phyloP scores from a whole-genome alignment of 2,113 vertebrate species.

The Calidris pygmaea region DNA sequence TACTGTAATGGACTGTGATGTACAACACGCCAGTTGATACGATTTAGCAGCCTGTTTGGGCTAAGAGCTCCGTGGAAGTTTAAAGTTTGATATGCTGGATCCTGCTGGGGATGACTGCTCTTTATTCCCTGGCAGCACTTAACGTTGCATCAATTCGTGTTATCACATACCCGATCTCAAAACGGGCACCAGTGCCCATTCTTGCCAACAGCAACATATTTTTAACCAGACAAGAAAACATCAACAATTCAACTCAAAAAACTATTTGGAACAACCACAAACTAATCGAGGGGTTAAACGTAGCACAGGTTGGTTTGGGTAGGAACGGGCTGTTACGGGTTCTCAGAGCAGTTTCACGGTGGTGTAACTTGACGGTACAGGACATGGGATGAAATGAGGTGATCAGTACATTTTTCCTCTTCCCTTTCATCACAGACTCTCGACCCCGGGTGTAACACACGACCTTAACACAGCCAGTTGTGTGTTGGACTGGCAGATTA shows the following conservation, averaged over 20 bases:
- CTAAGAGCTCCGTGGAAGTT: conserved; percentile 27
- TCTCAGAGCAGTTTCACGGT: neutral
- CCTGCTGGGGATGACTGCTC: neutral
- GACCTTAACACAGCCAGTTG: neutral
- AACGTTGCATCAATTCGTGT: neutral
- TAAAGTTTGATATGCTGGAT: neutral
- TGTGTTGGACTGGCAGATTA: neutral
- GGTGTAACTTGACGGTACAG: neutral
- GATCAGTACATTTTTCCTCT: neutral
- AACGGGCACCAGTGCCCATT: neutral
- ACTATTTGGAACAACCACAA: neutral
- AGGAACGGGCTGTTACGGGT: neutral
- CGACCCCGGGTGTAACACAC: neutral
- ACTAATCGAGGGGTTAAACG: neutral
- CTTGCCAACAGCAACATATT: neutral
- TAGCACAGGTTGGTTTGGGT: neutral
- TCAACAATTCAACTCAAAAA: neutral
- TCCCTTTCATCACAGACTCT: neutral
- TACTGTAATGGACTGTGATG: conserved; percentile 4
- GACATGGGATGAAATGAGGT: neutral
- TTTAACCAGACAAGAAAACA: neutral
- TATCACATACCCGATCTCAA: neutral
- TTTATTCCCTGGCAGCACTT: conserved; percentile 2
- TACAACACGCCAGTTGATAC: neutral
- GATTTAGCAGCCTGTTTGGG: conserved; percentile 10